Conservation (phyloP, 2,888 invertebrate species). For the Ochropacha duplaris region DNA sequence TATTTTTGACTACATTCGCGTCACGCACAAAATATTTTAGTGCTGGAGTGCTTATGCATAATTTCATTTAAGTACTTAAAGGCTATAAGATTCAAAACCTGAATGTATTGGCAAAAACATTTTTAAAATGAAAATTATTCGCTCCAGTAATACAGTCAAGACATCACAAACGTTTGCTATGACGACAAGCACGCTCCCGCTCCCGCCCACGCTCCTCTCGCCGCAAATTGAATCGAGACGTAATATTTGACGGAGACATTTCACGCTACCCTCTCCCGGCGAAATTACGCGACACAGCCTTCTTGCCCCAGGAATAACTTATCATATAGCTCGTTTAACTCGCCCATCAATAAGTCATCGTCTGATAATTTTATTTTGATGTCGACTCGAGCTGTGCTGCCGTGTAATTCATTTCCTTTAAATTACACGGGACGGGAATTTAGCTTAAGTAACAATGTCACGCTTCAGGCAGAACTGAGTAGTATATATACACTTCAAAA, state of each 20-base stretch:
- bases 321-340: slow-evolving; percentile 58
- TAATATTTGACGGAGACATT: slow-evolving; percentile 56
- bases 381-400: slow-evolving; percentile 36
- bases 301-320: slow-evolving; percentile 49
- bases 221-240: slow-evolving; percentile 55
- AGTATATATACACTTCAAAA: no score
- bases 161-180: not conserved
- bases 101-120: not conserved
- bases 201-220: slow-evolving; percentile 28
- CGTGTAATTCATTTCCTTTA: slow-evolving; percentile 39
- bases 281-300: slow-evolving; percentile 48
- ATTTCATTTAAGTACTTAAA: not conserved
- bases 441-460: slow-evolving; percentile 18
- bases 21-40: not conserved
- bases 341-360: slow-evolving; percentile 52
- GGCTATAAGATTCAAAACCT: not conserved
- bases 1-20: not conserved
- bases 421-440: slow-evolving; percentile 25
- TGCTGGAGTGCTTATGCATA: not conserved
- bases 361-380: slow-evolving; percentile 53
- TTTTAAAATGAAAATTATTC: not conserved
- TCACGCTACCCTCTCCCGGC: slow-evolving; percentile 38
- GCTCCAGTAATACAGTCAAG: not conserved
- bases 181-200: slow-evolving; percentile 28
- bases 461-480: slow-evolving; percentile 20